Conservation (phyloP, 2,113 vertebrate genomes). For the Rhinoderma darwinii region DNA sequence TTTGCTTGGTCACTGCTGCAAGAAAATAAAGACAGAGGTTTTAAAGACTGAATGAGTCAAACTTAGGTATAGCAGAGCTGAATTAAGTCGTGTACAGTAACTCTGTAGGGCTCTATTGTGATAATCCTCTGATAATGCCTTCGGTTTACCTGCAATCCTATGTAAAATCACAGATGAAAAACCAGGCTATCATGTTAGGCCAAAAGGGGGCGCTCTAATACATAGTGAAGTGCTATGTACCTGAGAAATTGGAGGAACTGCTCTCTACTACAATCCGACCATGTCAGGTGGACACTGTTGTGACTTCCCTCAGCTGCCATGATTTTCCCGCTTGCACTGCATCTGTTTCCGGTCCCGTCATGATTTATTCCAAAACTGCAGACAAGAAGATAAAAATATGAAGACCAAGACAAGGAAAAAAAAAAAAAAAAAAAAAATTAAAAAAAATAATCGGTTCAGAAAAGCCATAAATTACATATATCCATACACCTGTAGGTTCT, state of each 20-base stretch:
- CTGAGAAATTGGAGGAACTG: slow-evolving; percentile 84
- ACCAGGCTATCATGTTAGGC: background rate
- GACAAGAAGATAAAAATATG: background rate
- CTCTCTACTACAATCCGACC: slow-evolving; percentile 87
- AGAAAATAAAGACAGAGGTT: slow-evolving; percentile 40
- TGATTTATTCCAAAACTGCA: slow-evolving; percentile 90
- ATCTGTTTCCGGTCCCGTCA: slow-evolving; percentile 81
- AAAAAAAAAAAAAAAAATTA: background rate
- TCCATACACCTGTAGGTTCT: too few relatives aligned
- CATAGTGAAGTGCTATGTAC: slow-evolving; percentile 66
- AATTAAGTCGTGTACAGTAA: background rate
- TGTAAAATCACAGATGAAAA: background rate
- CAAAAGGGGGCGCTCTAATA: rapidly evolving
- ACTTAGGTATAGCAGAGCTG: background rate
- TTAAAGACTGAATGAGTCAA: background rate
- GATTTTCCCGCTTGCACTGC: slow-evolving; percentile 80
- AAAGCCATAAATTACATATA: too few relatives aligned
- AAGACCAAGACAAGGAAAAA: background rate
- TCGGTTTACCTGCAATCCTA: too few relatives aligned
- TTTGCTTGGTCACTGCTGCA: slow-evolving; percentile 81
- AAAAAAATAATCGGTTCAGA: too few relatives aligned
- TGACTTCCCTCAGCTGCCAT: slow-evolving; percentile 86
- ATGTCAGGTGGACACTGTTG: slow-evolving; percentile 79
- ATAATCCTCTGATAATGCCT: background rate
- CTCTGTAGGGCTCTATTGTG: too few relatives aligned